These are phyloP conservation scores for Epirrhoe alternata DNA, from an alignment of 2,888 invertebrate species.

Conservation along the genomic window DNA sequence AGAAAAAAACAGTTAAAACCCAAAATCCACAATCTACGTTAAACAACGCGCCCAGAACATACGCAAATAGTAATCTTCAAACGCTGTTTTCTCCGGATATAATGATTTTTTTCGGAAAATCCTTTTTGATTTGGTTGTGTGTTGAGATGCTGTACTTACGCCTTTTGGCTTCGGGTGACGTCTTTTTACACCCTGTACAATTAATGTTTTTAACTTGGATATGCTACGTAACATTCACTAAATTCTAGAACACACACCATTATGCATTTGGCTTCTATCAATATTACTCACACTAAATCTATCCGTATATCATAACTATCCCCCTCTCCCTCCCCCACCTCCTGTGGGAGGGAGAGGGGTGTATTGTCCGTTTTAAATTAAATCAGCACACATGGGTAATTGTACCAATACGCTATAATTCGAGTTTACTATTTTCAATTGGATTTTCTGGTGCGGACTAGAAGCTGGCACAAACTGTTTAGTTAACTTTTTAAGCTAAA, in stretches of 20 bases:
- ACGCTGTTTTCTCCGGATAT: too few relatives aligned
- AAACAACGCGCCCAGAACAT: too few relatives aligned
- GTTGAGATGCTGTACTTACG: too few relatives aligned
- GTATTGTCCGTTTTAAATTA: constrained; percentile 39
- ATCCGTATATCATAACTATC: constrained; percentile 27
- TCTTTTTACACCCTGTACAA: too few relatives aligned
- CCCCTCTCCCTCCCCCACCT: background rate
- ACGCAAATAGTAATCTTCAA: too few relatives aligned
- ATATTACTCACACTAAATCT: constrained; percentile 16
- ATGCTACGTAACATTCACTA: background rate
- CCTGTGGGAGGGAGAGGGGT: constrained; percentile 18
- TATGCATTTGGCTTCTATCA: background rate
- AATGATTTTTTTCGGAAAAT: too few relatives aligned
- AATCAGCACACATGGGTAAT: constrained; percentile 41
- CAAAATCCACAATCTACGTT: too few relatives aligned
- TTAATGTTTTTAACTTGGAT: too few relatives aligned
- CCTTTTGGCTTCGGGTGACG: too few relatives aligned
- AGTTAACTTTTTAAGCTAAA: background rate
- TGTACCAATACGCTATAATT: constrained; percentile 20
- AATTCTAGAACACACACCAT: background rate
- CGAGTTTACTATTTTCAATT: constrained; percentile 34
- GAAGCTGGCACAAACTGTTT: constrained; percentile 22
- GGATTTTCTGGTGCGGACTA: constrained; percentile 10
- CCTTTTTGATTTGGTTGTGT: too few relatives aligned
- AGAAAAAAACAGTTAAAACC: too few relatives aligned